Percentiles rank a stretch among this genome's conserved stretches.
phyloP scores from a whole-genome alignment of 2,113 vertebrate species.

The Burhinus bistriatus region DNA sequence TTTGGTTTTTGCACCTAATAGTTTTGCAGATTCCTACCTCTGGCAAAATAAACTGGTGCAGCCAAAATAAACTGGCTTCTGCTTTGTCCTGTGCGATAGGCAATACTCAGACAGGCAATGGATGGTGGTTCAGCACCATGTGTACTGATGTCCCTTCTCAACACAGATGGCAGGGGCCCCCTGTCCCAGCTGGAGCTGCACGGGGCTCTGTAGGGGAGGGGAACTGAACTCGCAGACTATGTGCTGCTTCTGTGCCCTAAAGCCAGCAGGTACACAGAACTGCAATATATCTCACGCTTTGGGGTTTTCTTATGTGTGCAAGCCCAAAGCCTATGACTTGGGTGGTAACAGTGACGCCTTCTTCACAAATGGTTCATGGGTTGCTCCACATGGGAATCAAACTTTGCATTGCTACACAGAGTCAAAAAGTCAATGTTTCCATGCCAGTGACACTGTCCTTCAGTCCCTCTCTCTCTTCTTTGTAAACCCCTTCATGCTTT shows the following conservation, averaged over 20 bases:
- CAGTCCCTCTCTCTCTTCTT: not conserved
- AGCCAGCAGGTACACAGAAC: not conserved
- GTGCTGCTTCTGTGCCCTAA: not conserved
- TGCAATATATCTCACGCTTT: not conserved
- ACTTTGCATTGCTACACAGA: not conserved
- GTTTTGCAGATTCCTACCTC: not conserved
- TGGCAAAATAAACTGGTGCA: not conserved
- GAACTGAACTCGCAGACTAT: not conserved
- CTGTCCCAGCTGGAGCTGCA: not conserved
- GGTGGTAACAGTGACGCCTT: not conserved
- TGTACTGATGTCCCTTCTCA: not conserved
- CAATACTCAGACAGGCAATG: too few species aligned
- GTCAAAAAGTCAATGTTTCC: not conserved
- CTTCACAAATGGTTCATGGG: not conserved
- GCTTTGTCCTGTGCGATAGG: not conserved
- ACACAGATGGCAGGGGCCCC: fast-evolving
- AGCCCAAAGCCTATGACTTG: not conserved
- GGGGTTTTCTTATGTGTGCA: not conserved
- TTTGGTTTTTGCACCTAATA: not conserved
- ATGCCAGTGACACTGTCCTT: not conserved
- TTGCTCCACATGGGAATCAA: not conserved
- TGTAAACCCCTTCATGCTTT: not conserved
- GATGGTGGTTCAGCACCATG: not conserved
- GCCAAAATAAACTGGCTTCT: not conserved
- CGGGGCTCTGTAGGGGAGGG: not conserved